Base-by-base conservation (phyloP, 2,888 invertebrate genomes). In the Dryobotodes eremita region DNA sequence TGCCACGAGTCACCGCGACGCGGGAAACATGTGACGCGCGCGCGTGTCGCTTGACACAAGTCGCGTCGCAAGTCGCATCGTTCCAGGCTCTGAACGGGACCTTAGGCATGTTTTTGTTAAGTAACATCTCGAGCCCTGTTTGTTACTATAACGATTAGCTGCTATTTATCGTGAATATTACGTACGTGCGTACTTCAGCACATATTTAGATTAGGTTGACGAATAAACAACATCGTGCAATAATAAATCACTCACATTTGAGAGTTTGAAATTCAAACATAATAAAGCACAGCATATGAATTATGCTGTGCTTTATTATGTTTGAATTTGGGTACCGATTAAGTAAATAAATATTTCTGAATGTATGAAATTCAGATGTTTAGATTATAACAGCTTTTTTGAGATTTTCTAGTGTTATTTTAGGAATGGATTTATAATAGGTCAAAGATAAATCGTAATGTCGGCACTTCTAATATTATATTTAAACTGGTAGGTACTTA, bases 71-170 rank as follows among this genome's bases (percentile, higher is more conserved):
- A 42, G 42, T 42, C 42, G 42, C 42, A 42, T 42, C 42, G 42
- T 7, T 42, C 42, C 6, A 42, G 42, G 42, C 42, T 42, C 6
- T 42, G 42, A 42, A 42, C 5, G 42, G 2, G 42, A 5, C 42
- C 42, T 42, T 42, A 72, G 48, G 42, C 5, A 57, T 80, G 31
- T 50, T 80, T 70, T 36, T 61, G 50, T 57, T 2, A 75, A 57
- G 55, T 73, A 71, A 68, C 57, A 62, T 66, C 70, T 15, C 23
- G 10, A 57, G 42, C n/a, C 15, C 13, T 68, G 55, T 71, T 71
- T 80, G 31, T 75, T 68, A 23, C 66, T 66, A 59, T 15, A 36
- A 65, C 23, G 53, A 75, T 75, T 61, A 31, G 10, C 31, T 10
- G n/a, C 15, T 66, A 17, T 55, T 48, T 42, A n/a, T 42, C 50